Evolutionary conservation across 2,888 invertebrate genomes (phyloP).

Genomic region (Ypsolopha sequella): DNA sequence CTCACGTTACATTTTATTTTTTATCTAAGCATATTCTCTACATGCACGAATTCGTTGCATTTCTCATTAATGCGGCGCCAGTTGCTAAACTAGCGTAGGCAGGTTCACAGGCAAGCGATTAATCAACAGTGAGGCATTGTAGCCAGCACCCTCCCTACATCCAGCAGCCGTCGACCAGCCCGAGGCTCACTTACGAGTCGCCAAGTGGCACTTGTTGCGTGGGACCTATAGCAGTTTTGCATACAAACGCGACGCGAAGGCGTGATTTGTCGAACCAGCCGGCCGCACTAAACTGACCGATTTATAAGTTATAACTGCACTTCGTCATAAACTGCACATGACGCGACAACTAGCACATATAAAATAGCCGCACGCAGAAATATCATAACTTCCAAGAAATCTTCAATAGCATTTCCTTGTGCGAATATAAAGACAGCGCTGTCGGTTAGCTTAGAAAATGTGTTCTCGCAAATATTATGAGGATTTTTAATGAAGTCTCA

Average conservation of each 20-base stretch:
- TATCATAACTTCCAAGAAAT: not conserved
- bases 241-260: slow-evolving; percentile 34
- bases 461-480: not conserved
- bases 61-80: too few species aligned
- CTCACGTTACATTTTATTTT: too few species aligned
- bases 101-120: not conserved
- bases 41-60: too few species aligned
- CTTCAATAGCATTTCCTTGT: not conserved
- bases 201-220: slow-evolving; percentile 53
- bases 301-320: slow-evolving; percentile 16
- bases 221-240: slow-evolving; percentile 34
- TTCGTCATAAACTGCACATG: not conserved
- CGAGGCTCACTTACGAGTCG: slow-evolving; percentile 23
- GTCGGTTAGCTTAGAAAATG: not conserved
- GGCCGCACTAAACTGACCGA: slow-evolving; percentile 22
- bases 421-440: not conserved
- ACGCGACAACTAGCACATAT: not conserved
- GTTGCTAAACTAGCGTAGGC: too few species aligned
- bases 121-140: not conserved
- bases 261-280: slow-evolving; percentile 40
- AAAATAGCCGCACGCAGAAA: not conserved
- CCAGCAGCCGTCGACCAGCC: not conserved
- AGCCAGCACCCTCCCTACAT: not conserved
- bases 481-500: not conserved
- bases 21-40: too few species aligned